Percentiles rank a stretch among this genome's conserved stretches.
phyloP scores from a whole-genome alignment of 2,888 invertebrate genomes.

The Andrena haemorrhoa region DNA sequence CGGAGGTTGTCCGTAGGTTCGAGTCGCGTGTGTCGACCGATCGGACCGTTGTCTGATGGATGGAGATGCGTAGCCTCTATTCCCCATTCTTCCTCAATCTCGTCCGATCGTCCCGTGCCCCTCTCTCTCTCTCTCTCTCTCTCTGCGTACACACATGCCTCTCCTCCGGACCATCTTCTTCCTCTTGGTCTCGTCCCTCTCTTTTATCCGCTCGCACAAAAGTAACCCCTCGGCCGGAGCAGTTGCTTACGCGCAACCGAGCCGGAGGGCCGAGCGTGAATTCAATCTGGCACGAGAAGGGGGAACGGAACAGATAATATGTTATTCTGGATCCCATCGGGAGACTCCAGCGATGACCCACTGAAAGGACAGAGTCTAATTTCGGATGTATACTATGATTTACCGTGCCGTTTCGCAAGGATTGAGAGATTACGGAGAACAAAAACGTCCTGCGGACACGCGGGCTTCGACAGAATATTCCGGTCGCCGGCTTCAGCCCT shows the following conservation, averaged over 20 bases:
- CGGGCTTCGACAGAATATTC: not conserved
- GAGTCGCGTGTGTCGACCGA: conserved; percentile 80
- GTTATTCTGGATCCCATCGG: conserved; percentile 50
- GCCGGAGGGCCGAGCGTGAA: conserved; percentile 31
- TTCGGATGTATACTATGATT: conserved; percentile 40
- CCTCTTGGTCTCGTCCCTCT: conserved; percentile 26
- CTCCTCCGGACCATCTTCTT: conserved; percentile 17
- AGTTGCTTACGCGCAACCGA: conserved; percentile 50
- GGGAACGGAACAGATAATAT: conserved; percentile 44
- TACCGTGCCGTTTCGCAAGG: conserved; percentile 7
- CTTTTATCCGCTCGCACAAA: conserved; percentile 56
- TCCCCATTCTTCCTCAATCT: conserved; percentile 78
- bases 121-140: conserved; percentile 49
- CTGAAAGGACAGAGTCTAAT: conserved; percentile 56
- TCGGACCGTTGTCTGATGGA: conserved; percentile 82
- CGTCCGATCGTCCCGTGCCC: conserved; percentile 67
- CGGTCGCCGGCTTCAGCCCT: not conserved
- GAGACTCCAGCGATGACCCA: conserved; percentile 49
- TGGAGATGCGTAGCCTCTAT: conserved; percentile 82
- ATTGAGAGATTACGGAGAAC: conserved; percentile 32
- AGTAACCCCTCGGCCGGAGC: conserved; percentile 65
- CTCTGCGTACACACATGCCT: conserved; percentile 28
- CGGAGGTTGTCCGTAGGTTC: conserved; percentile 76
- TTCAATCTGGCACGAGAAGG: conserved; percentile 36
- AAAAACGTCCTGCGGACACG: conserved; percentile 2